These are phyloP conservation scores for Alsophila aescularia DNA, from an alignment of 2,888 invertebrate species.

Conservation along the genomic window DNA sequence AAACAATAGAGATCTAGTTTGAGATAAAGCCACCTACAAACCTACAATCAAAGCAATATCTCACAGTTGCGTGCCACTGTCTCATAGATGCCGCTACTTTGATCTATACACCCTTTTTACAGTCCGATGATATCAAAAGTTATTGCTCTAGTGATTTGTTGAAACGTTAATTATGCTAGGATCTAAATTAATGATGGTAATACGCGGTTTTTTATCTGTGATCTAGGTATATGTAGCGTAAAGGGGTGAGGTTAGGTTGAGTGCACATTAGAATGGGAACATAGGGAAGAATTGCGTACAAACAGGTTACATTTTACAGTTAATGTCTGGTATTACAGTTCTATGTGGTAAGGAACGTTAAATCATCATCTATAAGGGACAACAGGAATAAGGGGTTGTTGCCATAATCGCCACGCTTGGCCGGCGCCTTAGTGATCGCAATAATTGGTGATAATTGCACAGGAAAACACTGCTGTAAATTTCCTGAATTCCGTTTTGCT, in stretches of 20 bases:
- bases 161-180: conserved; percentile 73
- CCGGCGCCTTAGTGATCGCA: no score
- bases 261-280: background rate
- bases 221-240: conserved; percentile 36
- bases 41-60: conserved; percentile 43
- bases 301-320: no score
- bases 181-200: conserved; percentile 69
- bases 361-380: no score
- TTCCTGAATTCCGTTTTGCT: no score
- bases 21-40: conserved; percentile 36
- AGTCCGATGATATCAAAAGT: conserved; percentile 59
- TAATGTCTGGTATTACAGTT: no score
- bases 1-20: conserved; percentile 31
- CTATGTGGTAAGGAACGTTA: no score
- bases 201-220: conserved; percentile 58
- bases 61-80: conserved; percentile 51
- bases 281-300: background rate
- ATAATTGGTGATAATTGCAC: no score
- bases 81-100: conserved; percentile 55
- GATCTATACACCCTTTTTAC: conserved; percentile 50
- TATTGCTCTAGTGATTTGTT: conserved; percentile 71
- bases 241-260: conserved; percentile 36
- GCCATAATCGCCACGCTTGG: no score
- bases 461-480: no score
- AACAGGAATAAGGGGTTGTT: no score